These are phyloP conservation scores for Phoxinus phoxinus DNA, from an alignment of 2,113 vertebrate genomes.

Conservation along the genomic window DNA sequence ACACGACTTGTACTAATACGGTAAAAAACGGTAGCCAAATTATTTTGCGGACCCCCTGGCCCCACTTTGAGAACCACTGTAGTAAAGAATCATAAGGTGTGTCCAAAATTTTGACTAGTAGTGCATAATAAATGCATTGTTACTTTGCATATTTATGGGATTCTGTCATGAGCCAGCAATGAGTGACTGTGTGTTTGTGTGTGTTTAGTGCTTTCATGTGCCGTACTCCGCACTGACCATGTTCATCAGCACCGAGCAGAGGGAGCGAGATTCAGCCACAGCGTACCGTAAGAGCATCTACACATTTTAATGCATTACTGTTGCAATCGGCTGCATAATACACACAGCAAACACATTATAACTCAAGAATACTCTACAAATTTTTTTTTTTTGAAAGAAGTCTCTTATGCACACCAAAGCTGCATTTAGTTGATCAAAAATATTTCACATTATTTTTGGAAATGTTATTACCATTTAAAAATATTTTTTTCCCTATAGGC, in stretches of 20 bases:
- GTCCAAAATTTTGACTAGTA: background rate
- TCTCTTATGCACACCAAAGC: background rate
- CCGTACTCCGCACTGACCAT: constrained; percentile 97
- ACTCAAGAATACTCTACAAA: background rate
- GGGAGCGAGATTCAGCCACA: constrained; percentile 92
- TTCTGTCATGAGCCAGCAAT: rapidly evolving
- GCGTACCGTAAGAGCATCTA: constrained; percentile 85
- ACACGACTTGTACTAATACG: too few species aligned
- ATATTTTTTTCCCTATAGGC: too few species aligned
- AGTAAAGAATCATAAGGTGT: background rate
- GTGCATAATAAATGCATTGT: background rate
- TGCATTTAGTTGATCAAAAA: background rate
- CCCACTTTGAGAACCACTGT: too few species aligned
- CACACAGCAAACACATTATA: background rate
- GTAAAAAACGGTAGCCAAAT: too few species aligned
- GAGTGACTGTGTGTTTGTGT: background rate
- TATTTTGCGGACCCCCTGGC: too few species aligned
- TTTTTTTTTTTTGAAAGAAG: too few species aligned
- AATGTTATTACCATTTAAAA: too few species aligned
- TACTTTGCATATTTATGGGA: background rate
- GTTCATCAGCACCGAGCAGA: constrained; percentile 95
- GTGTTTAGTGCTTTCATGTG: constrained; percentile 90
- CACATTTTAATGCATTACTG: background rate
- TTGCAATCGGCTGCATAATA: background rate
- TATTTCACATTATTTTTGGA: too few species aligned